Conservation (phyloP, 2,113 vertebrate genomes). For the Passer domesticus region DNA sequence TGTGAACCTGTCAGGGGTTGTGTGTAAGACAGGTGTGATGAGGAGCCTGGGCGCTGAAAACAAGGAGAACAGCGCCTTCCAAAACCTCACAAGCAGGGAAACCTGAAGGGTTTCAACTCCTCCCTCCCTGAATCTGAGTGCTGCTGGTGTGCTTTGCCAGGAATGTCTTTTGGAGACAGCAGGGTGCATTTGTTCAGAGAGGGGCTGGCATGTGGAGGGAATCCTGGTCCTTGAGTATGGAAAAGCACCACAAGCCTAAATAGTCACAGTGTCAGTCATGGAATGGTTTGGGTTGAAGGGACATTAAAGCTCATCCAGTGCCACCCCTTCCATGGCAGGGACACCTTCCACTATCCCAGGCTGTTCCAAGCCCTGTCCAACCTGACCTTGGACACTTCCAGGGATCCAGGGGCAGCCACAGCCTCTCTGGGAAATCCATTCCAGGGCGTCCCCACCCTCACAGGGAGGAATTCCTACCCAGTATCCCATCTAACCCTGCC, state of each 20-base stretch:
- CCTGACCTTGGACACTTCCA: neutral
- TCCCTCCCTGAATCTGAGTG: neutral
- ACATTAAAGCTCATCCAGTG: rapidly evolving
- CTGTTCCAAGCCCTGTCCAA: rapidly evolving
- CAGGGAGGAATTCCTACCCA: neutral
- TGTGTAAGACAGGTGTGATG: constrained; percentile 44
- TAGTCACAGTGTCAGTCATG: neutral
- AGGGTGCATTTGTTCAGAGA: neutral
- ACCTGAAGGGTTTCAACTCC: neutral
- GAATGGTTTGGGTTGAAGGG: neutral
- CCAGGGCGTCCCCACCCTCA: rapidly evolving
- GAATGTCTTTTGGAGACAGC: neutral
- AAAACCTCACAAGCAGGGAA: neutral
- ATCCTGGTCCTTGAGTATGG: neutral
- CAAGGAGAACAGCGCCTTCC: constrained; percentile 1
- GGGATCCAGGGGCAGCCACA: neutral
- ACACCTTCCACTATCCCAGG: rapidly evolving
- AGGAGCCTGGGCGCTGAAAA: neutral
- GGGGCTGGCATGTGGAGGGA: rapidly evolving
- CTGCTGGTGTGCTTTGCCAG: neutral
- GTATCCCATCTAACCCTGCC: rapidly evolving
- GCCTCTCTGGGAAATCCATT: neutral
- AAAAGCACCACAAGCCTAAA: rapidly evolving
- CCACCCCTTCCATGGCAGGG: neutral
- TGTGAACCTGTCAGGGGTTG: constrained; percentile 37